Evolutionary conservation across 2,113 vertebrate species (phyloP).

Genomic region (Nothocercus nigrocapillus): DNA sequence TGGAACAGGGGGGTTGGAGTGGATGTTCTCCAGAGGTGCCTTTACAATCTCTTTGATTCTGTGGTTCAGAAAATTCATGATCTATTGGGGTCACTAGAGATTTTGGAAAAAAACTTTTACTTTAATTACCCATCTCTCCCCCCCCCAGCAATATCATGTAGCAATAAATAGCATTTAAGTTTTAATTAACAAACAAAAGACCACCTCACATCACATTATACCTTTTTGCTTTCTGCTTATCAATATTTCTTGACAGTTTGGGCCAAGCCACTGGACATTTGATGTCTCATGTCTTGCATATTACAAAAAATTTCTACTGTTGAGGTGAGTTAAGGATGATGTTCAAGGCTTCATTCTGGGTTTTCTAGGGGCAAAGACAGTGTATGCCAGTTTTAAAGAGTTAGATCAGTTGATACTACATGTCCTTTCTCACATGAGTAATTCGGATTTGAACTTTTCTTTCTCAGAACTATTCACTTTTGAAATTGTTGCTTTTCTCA

Average conservation of each 20-base stretch:
- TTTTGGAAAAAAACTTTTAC: background rate
- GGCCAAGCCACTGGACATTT: background rate
- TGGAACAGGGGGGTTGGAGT: background rate
- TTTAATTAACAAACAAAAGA: background rate
- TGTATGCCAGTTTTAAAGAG: slow-evolving; percentile 3
- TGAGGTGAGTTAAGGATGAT: slow-evolving; percentile 25
- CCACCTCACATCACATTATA: background rate
- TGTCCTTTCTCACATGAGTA: background rate
- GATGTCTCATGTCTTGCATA: background rate
- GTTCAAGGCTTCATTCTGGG: slow-evolving; percentile 15
- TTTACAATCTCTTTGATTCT: background rate
- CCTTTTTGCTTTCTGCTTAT: background rate
- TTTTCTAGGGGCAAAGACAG: background rate
- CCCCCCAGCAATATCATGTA: background rate
- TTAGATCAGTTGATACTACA: background rate
- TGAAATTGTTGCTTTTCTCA: slow-evolving; percentile 1
- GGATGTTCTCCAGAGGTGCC: background rate
- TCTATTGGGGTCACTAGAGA: background rate
- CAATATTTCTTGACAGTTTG: background rate
- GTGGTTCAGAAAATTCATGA: background rate
- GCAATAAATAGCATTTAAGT: background rate
- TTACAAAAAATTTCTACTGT: background rate
- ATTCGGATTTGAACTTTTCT: slow-evolving; percentile 14
- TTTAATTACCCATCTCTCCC: background rate
- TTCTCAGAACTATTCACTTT: background rate